A percentile compares a stretch with the other conserved stretches of the same genome.
These are phyloP conservation scores for Protonemura montana DNA, from an alignment of 2,888 invertebrate species.

Conservation along the genomic window DNA sequence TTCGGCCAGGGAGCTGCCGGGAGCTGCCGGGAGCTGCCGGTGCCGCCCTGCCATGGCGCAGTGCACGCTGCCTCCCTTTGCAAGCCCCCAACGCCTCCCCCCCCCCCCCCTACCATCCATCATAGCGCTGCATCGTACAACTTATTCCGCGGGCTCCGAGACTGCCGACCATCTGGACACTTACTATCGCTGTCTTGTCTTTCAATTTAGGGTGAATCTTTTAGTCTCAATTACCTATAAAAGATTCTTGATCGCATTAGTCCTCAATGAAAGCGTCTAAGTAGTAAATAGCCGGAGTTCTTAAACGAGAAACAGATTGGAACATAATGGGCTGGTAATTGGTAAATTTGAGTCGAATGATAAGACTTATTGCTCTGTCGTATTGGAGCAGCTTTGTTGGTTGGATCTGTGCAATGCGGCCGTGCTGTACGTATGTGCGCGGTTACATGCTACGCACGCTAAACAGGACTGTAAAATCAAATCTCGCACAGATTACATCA, in stretches of 20 bases:
- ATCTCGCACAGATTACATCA: not conserved
- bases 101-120: conserved; percentile 14
- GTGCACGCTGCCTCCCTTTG: too few species aligned
- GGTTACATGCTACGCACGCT: not conserved
- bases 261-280: conserved; percentile 27
- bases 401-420: too few species aligned
- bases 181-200: conserved; percentile 13
- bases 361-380: not conserved
- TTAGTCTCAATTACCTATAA: conserved; percentile 30
- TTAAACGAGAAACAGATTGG: conserved; percentile 19
- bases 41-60: not conserved
- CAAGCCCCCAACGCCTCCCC: not conserved
- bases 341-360: not conserved
- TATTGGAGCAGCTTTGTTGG: not conserved
- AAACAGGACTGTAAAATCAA: not conserved
- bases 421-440: too few species aligned
- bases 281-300: conserved; percentile 34
- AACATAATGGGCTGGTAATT: conserved; percentile 17
- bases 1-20: not conserved
- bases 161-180: conserved; percentile 20
- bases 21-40: not conserved
- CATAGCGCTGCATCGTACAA: not conserved
- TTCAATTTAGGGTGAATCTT: conserved; percentile 29
- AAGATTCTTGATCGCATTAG: conserved; percentile 25
- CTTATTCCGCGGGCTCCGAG: too few species aligned